Conservation (phyloP, 2,797 vertebrate genomes). For the Sebastiscus albofasciatus region DNA sequence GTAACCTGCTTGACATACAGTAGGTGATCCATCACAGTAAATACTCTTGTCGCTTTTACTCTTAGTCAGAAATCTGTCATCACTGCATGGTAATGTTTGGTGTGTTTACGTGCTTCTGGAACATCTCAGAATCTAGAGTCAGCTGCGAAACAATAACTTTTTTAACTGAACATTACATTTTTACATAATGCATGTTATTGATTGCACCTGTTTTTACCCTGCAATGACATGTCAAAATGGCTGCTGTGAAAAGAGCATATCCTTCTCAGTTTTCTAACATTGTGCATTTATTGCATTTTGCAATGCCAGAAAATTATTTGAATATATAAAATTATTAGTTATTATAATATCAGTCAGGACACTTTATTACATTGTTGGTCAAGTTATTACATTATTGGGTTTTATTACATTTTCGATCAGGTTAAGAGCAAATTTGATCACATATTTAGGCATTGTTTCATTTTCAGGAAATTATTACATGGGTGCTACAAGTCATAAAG, state of each 20-base stretch:
- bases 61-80: background rate
- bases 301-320: background rate
- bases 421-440: background rate
- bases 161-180: background rate
- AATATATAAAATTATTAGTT: no score
- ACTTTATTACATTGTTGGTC: background rate
- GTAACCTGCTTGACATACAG: constrained; percentile 18
- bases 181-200: no score
- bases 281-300: background rate
- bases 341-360: background rate
- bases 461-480: background rate
- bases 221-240: no score
- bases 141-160: background rate
- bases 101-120: background rate
- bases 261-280: background rate
- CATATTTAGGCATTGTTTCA: background rate
- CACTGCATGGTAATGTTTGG: constrained; percentile 1
- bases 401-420: background rate
- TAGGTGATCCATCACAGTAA: constrained; percentile 28
- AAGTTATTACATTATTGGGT: background rate
- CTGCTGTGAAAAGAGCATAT: no score
- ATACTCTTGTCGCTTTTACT: background rate
- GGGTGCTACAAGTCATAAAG: background rate
- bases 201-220: no score
- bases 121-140: background rate